These are phyloP conservation scores for Helleia helle DNA, from an alignment of 2,888 invertebrate genomes.

Conservation along the genomic window DNA sequence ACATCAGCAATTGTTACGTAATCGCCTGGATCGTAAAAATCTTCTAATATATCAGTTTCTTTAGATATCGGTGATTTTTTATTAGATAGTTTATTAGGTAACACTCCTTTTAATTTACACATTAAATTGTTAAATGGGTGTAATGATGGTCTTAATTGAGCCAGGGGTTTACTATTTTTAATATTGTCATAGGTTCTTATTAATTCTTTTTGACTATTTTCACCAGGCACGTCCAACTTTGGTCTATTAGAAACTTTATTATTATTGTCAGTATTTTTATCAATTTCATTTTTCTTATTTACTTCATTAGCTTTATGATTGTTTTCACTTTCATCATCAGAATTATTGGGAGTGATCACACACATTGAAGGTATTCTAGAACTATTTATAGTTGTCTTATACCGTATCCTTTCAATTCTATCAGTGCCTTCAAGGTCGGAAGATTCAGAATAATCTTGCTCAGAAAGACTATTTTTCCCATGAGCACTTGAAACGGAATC, in stretches of 20 bases:
- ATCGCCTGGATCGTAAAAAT: conserved; percentile 80
- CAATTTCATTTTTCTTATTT: conserved; percentile 30
- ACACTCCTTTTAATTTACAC: conserved; percentile 79
- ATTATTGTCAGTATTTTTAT: conserved; percentile 31
- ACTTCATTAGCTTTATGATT: conserved; percentile 42
- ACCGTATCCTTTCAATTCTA: conserved; percentile 87
- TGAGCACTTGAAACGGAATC: conserved; percentile 82
- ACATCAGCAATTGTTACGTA: conserved; percentile 91
- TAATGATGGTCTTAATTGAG: conserved; percentile 48
- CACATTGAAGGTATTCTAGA: conserved; percentile 94
- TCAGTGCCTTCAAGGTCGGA: conserved; percentile 92
- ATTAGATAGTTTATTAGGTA: conserved; percentile 64
- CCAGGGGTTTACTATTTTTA: conserved; percentile 32
- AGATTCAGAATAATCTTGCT: conserved; percentile 89
- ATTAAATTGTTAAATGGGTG: conserved; percentile 82
- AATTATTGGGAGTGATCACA: conserved; percentile 90
- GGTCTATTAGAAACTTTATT: conserved; percentile 41
- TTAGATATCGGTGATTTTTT: conserved; percentile 67
- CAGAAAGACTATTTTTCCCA: conserved; percentile 80
- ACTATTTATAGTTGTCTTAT: conserved; percentile 89
- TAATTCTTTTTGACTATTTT: conserved; percentile 46
- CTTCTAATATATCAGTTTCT: conserved; percentile 56
- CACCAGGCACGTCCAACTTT: conserved; percentile 52
- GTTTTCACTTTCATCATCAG: conserved; percentile 85
- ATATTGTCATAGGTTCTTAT: conserved; percentile 28